Conservation (phyloP, 2,113 vertebrate species). For the Serilophus lunatus region DNA sequence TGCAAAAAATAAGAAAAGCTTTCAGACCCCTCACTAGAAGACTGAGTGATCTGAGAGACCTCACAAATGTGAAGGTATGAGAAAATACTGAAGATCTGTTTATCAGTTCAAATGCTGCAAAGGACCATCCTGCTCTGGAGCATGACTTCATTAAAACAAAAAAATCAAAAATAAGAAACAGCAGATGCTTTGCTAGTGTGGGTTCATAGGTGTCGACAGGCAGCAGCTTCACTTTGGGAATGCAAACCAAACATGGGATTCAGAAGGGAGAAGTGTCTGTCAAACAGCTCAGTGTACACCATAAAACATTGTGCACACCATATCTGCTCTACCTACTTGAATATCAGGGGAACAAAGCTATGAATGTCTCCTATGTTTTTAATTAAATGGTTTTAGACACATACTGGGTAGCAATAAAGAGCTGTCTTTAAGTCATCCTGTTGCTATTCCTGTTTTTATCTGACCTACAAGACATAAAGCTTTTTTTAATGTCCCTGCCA, state of each 20-base stretch:
- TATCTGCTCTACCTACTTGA: neutral
- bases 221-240: neutral
- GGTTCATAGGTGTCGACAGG: neutral
- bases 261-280: neutral
- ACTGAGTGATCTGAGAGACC: neutral
- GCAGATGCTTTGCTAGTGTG: neutral
- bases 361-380: neutral
- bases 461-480: neutral
- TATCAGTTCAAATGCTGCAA: neutral
- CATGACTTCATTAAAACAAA: neutral
- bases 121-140: neutral
- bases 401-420: neutral
- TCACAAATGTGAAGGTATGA: neutral
- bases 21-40: neutral
- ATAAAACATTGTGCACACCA: rapidly evolving
- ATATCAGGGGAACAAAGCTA: neutral
- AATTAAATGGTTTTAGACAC: neutral
- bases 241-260: neutral
- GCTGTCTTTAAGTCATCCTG: neutral
- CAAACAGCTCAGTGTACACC: neutral
- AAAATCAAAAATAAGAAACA: neutral
- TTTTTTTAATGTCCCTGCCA: neutral
- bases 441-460: neutral
- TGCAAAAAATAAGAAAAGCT: neutral
- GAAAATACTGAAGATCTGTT: neutral